phyloP scores from a whole-genome alignment of 2,113 vertebrate species.

The Rhea pennata region DNA sequence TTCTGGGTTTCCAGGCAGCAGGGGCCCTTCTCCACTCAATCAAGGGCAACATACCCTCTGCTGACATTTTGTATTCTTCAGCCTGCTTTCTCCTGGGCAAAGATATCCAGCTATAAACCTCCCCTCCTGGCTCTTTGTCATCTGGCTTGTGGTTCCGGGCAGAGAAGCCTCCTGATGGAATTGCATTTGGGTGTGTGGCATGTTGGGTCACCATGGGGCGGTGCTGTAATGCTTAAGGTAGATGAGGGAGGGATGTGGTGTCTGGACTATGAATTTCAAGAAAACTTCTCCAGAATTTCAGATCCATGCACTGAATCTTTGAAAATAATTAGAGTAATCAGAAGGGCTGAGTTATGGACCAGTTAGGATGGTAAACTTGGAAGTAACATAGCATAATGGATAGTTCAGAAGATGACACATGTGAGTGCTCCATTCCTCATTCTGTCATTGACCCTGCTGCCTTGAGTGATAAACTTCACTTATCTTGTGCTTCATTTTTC shows the following conservation, averaged over 20 bases:
- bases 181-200: neutral
- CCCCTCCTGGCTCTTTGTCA: constrained; percentile 30
- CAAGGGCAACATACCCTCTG: constrained; percentile 65
- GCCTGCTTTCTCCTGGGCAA: constrained; percentile 49
- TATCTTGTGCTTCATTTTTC: neutral
- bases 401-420: neutral
- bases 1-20: constrained; percentile 69
- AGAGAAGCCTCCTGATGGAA: constrained; percentile 18
- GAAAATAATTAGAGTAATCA: neutral
- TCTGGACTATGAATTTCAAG: neutral
- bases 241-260: neutral
- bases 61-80: constrained; percentile 59
- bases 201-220: neutral
- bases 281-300: neutral
- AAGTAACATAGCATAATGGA: neutral
- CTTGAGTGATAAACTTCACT: neutral
- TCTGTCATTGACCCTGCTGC: neutral
- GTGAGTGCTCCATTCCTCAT: neutral
- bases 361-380: neutral
- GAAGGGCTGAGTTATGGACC: neutral
- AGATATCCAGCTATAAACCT: constrained; percentile 43
- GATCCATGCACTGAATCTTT: neutral
- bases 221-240: neutral
- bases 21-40: constrained; percentile 54
- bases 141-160: constrained; percentile 45